Percentiles rank a stretch among this genome's conserved stretches.
Evolutionary conservation across 2,113 vertebrate genomes (phyloP).

Genomic region (Malurus cyaneus): DNA sequence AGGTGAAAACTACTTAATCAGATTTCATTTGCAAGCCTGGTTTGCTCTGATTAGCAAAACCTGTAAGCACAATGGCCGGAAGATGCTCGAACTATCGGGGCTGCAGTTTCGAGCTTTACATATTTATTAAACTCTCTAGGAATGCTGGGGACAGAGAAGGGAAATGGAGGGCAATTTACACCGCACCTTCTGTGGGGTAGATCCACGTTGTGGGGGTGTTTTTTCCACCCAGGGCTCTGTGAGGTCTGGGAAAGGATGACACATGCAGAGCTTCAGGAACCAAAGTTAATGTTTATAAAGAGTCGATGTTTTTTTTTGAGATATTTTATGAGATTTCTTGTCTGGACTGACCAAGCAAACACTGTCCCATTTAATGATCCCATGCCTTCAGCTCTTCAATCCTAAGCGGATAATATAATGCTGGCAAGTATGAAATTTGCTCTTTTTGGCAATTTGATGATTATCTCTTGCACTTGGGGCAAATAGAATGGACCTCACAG

Average conservation of each 20-base stretch:
- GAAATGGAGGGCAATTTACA: not conserved
- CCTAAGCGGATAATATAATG: not conserved
- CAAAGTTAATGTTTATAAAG: not conserved
- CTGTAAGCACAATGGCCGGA: slow-evolving; percentile 70
- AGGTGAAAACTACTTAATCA: slow-evolving; percentile 80
- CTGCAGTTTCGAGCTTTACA: slow-evolving; percentile 46
- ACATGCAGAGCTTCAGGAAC: not conserved
- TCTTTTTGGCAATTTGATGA: not conserved
- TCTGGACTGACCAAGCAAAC: not conserved
- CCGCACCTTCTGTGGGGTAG: not conserved
- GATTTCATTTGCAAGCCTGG: slow-evolving; percentile 69
- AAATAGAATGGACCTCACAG: not conserved
- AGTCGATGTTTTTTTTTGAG: not conserved
- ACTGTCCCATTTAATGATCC: not conserved
- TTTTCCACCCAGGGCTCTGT: not conserved
- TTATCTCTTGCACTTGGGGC: not conserved
- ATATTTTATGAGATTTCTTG: not conserved
- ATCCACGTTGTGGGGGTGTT: accelerated
- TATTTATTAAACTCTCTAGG: slow-evolving; percentile 67
- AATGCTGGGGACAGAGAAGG: slow-evolving; percentile 31
- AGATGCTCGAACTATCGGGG: slow-evolving; percentile 59
- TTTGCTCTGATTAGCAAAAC: slow-evolving; percentile 75
- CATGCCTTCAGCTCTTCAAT: not conserved
- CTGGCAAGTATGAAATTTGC: not conserved
- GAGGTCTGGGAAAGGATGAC: not conserved